Evolutionary conservation across 1,140 invertebrate species (phyloP), one percentile per base, ranked within the genome.

Genomic region (Lordiphosa collinella): DNA sequence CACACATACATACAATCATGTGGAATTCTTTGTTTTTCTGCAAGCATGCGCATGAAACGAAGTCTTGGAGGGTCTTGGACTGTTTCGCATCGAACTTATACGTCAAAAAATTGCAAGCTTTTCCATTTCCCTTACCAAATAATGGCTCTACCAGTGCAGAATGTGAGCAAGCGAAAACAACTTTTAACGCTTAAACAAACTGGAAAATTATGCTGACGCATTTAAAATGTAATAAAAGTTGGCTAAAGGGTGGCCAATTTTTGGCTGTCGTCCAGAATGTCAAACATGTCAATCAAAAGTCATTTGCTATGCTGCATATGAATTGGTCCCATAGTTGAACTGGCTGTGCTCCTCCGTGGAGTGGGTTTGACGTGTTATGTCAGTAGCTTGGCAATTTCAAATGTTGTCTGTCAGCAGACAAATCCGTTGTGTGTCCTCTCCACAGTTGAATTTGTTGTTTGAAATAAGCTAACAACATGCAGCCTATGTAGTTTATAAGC

Each of bases 241-340:
- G 53, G 66, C 57, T 40, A 35, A 49, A 36, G 25, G 35, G 37
- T 25, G 48, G 46, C 13, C 32, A 82, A 62, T 84, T 84, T 84
- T 78, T 84, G 78, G 57, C 67, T 72, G 72, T 84, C 68, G 68
- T 76, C 72, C 73, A 65, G 74, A 78, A 84, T 84, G 78, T 84
- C 78, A 84, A 84, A 84, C 78, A 84, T 73, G 78, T 84, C 78
- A 78, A 84, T 84, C 78, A 84, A 84, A 84, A 69, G 78, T 78
- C 78, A 84, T 84, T 84, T 78, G 71, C 67, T 60, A 59, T 76
- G 50, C 63, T 36, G 60, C 60, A 56, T 69, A 53, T 63, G 68
- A 46, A 65, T 72, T 78, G 49, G 56, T 29, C 48, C 37, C 16
- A 57, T 50, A 52, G 52, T 29, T 44, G 41, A 29, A 11, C 18